A percentile compares a stretch with the other conserved stretches of the same genome.
These are phyloP conservation scores for Aquatica leii DNA, from an alignment of 2,888 invertebrate genomes.

Conservation along the genomic window DNA sequence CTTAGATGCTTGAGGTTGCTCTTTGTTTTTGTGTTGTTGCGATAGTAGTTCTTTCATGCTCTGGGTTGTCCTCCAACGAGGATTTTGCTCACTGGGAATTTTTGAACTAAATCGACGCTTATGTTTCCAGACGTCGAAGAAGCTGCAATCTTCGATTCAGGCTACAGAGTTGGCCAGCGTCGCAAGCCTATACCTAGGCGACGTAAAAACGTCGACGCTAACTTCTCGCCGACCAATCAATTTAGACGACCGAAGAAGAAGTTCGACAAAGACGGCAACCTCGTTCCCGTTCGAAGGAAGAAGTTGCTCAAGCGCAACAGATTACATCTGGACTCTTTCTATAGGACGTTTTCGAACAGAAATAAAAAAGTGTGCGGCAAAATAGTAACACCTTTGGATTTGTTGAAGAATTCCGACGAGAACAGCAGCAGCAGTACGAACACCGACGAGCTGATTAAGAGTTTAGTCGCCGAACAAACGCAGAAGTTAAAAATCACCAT, in stretches of 20 bases:
- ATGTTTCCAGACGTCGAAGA: slow-evolving; percentile 62
- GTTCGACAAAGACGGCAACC: slow-evolving; percentile 20
- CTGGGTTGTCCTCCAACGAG: too few relatives aligned
- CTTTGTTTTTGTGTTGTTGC: too few relatives aligned
- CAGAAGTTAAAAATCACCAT: slow-evolving; percentile 35
- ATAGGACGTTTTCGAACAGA: slow-evolving; percentile 48
- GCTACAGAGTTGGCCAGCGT: slow-evolving; percentile 62
- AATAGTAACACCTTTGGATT: slow-evolving; percentile 52
- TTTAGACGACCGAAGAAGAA: slow-evolving; percentile 6
- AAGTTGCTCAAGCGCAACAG: neutral
- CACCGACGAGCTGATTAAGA: slow-evolving; percentile 49
- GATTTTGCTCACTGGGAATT: too few relatives aligned
- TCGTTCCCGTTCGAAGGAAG: slow-evolving; percentile 19
- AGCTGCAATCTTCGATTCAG: slow-evolving; percentile 64
- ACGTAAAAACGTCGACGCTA: slow-evolving; percentile 12
- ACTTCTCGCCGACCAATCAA: slow-evolving; percentile 7
- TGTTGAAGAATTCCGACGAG: slow-evolving; percentile 31
- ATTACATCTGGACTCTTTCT: slow-evolving; percentile 25
- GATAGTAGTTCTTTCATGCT: too few relatives aligned
- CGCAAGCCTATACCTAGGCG: slow-evolving; percentile 48
- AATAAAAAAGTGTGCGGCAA: slow-evolving; percentile 55
- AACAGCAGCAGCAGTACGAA: slow-evolving; percentile 32
- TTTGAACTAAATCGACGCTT: too few relatives aligned
- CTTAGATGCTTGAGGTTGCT: too few relatives aligned
- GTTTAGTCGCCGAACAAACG: slow-evolving; percentile 36